Percentiles rank a stretch among this genome's conserved stretches.
Conservation (phyloP, 2,113 vertebrate genomes). For the Bambusicola thoracicus region DNA sequence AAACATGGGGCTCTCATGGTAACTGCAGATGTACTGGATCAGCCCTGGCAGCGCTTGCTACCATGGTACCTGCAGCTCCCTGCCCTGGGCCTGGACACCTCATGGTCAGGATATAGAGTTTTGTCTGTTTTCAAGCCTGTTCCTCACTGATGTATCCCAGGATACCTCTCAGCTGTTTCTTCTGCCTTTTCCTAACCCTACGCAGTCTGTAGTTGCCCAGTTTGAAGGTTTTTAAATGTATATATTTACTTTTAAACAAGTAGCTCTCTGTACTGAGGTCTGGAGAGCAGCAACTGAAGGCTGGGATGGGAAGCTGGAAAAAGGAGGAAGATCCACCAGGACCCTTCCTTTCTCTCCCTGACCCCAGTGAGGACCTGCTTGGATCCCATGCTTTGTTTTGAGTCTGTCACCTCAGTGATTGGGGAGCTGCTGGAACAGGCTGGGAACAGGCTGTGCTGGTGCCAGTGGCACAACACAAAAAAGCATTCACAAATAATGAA, state of each 20-base stretch:
- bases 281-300: not conserved
- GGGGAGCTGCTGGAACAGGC: conserved; percentile 61
- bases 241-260: not conserved
- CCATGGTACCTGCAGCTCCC: not conserved
- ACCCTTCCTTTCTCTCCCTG: not conserved
- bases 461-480: conserved; percentile 44
- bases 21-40: not conserved
- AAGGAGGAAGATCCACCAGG: not conserved
- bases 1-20: not conserved
- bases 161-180: not conserved
- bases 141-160: conserved; percentile 18
- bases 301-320: not conserved
- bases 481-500: conserved; percentile 67
- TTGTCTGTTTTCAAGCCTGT: conserved; percentile 7
- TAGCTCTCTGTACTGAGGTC: not conserved
- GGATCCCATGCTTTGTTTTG: not conserved
- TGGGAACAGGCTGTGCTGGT: conserved; percentile 62
- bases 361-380: conserved; percentile 5
- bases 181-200: not conserved
- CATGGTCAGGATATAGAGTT: conserved; percentile 6
- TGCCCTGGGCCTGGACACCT: not conserved
- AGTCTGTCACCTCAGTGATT: conserved; percentile 20
- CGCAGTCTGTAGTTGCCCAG: not conserved
- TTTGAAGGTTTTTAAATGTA: not conserved
- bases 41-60: not conserved